Evolutionary conservation across 2,888 invertebrate genomes (phyloP).

Genomic region (Marronus borbonicus): DNA sequence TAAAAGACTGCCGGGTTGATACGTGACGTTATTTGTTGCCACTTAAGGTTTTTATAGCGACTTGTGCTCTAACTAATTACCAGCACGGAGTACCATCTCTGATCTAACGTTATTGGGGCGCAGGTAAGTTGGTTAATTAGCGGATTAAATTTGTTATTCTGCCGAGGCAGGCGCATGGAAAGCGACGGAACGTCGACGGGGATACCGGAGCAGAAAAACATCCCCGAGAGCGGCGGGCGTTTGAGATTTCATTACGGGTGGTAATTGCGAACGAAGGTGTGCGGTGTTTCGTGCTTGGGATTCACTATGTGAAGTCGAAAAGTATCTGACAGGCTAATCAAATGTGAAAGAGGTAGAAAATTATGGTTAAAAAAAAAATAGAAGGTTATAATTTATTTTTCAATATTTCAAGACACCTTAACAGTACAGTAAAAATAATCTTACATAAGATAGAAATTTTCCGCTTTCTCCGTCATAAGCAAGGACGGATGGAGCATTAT

Average conservation of each 20-base stretch:
- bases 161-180: neutral
- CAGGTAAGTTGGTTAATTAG: constrained; percentile 44
- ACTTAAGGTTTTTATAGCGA: constrained; percentile 38
- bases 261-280: constrained; percentile 15
- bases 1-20: constrained; percentile 27
- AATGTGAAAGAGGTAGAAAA: too few species aligned
- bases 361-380: too few species aligned
- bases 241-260: constrained; percentile 4
- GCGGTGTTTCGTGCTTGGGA: too few species aligned
- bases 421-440: too few species aligned
- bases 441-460: too few species aligned
- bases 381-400: too few species aligned
- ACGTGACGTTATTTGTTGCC: constrained; percentile 43
- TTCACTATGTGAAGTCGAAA: too few species aligned
- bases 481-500: too few species aligned
- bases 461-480: too few species aligned
- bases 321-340: too few species aligned
- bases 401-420: too few species aligned
- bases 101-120: neutral
- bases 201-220: neutral
- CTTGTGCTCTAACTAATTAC: constrained; percentile 33
- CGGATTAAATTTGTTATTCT: constrained; percentile 38
- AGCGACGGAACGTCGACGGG: neutral
- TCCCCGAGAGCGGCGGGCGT: neutral
- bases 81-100: neutral